Evolutionary conservation across 2,113 vertebrate genomes (phyloP), one percentile per base, ranked within the genome.

Genomic region (Neodontobutis hainanensis): DNA sequence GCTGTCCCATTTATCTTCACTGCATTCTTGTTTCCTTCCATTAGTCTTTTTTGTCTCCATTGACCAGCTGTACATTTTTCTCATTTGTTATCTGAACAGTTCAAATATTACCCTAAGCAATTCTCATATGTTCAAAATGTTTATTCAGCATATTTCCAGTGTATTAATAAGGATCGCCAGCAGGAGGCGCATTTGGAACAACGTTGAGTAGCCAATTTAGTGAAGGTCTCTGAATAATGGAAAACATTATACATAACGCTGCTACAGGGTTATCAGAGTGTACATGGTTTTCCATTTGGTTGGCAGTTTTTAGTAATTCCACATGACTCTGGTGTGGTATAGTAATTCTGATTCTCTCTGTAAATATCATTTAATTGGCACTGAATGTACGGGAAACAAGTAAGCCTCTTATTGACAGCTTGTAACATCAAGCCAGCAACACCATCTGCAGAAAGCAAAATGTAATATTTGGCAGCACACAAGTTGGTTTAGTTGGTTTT

Each of bases 371-470:
- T 73, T 66, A 80, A 82, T 75, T 69, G 73, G 48, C 63, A 64
- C 40, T 62, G 64, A 49, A 51, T 60, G 48, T 45, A 59, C 12
- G 38, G 5, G 70, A 19, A 70, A 47, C 63, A 9, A 0, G 3
- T 70, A 85, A 80, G 70, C 68, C 56, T 84, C 65, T 82, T 84
- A 80, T 59, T 74, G 56, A 66, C 60, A 48, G 70, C 63, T 53
- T 62, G 40, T 44, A 47, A 65, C 53, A 67, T 65, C 45, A 70
- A 78, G 59, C 77, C 75, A 68, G 35, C 36, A 58, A 68, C 36
- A 71, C 60, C 60, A 81, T 82, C 48, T 73, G 78, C 51, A 75
- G 74, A 77, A 60, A 34, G 51, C 35, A 68, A 71, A 77, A 79
- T 55, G 65, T 69, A 38, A 34, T 69, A 50, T 68, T 75, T 70